These are phyloP conservation scores for Penaeus chinensis DNA, from an alignment of 1,140 invertebrate genomes.

Conservation along the genomic window DNA sequence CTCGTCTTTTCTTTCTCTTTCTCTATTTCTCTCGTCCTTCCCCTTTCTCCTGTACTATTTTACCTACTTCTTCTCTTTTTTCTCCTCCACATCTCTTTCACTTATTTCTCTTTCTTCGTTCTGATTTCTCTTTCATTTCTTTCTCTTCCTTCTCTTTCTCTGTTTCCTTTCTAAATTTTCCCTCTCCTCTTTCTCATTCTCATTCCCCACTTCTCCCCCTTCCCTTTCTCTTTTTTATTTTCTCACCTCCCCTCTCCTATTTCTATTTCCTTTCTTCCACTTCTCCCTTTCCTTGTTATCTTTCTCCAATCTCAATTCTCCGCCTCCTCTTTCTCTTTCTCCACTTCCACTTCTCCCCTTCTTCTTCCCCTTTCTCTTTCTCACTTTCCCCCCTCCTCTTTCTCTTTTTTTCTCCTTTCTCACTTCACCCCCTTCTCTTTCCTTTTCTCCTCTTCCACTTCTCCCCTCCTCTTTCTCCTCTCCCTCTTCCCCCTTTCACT, in stretches of 20 bases:
- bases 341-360: background rate
- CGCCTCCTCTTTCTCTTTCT: background rate
- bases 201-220: too few species aligned
- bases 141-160: too few species aligned
- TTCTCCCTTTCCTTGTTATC: background rate
- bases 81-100: background rate
- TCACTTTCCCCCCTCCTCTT: background rate
- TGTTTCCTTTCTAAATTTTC: too few species aligned
- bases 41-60: constrained; percentile 12
- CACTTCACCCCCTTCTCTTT: background rate
- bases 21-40: constrained; percentile 17
- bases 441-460: constrained; percentile 1
- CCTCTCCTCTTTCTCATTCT: background rate
- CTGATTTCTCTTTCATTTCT: too few species aligned
- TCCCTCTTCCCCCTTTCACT: background rate
- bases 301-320: background rate
- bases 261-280: too few species aligned
- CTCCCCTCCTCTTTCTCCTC: too few species aligned
- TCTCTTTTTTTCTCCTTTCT: background rate
- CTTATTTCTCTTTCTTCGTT: too few species aligned
- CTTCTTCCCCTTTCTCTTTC: background rate
- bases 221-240: background rate
- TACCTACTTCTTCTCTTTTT: too few species aligned
- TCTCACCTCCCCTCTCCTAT: background rate
- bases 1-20: background rate